Percentiles rank a stretch among this genome's conserved stretches.
Conservation (phyloP, 2,888 invertebrate genomes). For the Tipula helvola region DNA sequence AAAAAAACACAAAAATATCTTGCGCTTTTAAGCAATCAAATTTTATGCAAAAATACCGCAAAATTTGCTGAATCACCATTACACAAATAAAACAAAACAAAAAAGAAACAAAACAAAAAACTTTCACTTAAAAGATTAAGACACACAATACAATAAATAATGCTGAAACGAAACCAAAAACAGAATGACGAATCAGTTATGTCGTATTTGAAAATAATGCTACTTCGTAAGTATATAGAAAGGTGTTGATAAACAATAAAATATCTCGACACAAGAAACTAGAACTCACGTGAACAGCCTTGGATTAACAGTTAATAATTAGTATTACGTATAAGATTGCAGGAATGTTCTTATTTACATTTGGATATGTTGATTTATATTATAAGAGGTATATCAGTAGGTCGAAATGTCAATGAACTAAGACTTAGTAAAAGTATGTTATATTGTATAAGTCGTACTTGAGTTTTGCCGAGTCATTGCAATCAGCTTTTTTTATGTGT, state of each 20-base stretch:
- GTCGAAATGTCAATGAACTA: not conserved
- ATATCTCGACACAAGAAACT: not conserved
- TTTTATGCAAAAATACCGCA: not conserved
- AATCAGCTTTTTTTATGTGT: not conserved
- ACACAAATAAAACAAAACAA: too few species aligned
- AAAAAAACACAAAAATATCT: too few species aligned
- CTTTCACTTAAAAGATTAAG: not conserved
- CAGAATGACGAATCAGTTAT: not conserved
- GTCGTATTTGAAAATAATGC: not conserved
- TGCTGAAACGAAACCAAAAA: not conserved
- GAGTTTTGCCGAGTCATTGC: not conserved
- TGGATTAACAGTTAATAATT: not conserved
- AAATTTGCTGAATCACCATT: not conserved
- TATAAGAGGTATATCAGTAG: not conserved
- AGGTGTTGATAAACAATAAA: not conserved
- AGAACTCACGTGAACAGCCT: not conserved
- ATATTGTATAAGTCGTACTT: not conserved
- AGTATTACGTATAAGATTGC: not conserved
- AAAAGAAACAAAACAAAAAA: not conserved
- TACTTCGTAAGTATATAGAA: not conserved
- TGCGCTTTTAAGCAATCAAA: not conserved
- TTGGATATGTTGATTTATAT: not conserved
- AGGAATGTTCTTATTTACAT: not conserved
- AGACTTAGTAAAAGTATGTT: not conserved
- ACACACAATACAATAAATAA: not conserved